phyloP scores from a whole-genome alignment of 2,888 invertebrate species.

The Lucinisca nassula region DNA sequence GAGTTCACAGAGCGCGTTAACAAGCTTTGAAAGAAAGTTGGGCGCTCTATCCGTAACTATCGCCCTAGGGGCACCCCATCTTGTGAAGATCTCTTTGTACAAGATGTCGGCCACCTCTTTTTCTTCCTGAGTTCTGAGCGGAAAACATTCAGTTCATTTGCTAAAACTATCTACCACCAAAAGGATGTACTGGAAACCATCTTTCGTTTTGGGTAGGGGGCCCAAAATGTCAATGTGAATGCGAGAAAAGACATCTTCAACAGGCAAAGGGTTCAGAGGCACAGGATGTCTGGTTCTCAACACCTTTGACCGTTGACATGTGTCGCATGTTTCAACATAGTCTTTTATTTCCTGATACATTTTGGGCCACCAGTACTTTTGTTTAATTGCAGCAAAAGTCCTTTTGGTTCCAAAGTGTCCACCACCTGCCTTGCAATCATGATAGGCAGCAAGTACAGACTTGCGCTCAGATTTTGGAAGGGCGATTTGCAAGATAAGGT shows the following conservation, averaged over 20 bases:
- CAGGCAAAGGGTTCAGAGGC: constrained; percentile 42
- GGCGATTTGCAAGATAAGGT: constrained; percentile 8
- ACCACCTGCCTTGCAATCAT: constrained; percentile 50
- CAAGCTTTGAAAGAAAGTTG: constrained; percentile 66
- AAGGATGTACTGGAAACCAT: constrained; percentile 39
- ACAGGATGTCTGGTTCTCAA: not conserved
- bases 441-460: constrained; percentile 17
- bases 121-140: constrained; percentile 47
- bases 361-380: constrained; percentile 49
- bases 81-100: not conserved
- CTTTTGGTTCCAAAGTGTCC: constrained; percentile 20
- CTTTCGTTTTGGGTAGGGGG: constrained; percentile 34
- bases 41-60: constrained; percentile 47
- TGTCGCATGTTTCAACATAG: constrained; percentile 35
- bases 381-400: not conserved
- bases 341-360: constrained; percentile 21
- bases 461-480: constrained; percentile 17
- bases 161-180: constrained; percentile 55
- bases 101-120: constrained; percentile 3
- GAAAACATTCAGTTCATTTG: constrained; percentile 51
- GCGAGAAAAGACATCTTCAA: constrained; percentile 36
- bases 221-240: constrained; percentile 57
- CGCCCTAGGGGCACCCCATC: not conserved
- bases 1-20: constrained; percentile 63
- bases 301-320: constrained; percentile 42